Evolutionary conservation across 2,888 invertebrate genomes (phyloP), one percentile per base, ranked within the genome.

Genomic region (Microctonus aethiopoides): DNA sequence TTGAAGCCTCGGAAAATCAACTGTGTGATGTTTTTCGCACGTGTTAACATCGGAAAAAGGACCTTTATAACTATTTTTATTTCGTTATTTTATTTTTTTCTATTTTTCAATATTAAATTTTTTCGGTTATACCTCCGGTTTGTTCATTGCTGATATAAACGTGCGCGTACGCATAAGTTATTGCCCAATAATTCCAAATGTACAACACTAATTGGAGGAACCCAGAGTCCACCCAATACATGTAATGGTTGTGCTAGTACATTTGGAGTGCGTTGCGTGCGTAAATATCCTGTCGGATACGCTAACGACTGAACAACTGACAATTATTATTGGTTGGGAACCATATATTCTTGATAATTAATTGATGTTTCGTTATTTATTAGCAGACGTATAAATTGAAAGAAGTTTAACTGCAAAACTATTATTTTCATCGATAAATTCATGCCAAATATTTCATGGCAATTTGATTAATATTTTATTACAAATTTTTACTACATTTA

Each of bases 271-370:
- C 20, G 32, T 26, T n/a, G 39, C 9, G 11, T 34, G 39, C 11
- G 39, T n/a, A 24, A 39, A 61, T 46, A 41, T 61, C 34, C 39
- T n/a, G n/a, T 41, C 73, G 67, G 61, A 62, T 70, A 72, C 67
- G 71, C 63, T 59, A 71, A 73, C 74, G 73, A 69, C 74, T 74
- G 76, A 79, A 76, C 72, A 76, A 76, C 76, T 79, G 78, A 81
- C 80, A 77, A 81, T 82, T 79, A 77, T 75, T 70, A 75, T 72
- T 63, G 59, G 52, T 64, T 70, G 70, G 68, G 74, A 72, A 70
- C 78, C 76, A 76, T 77, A 77, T 78, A 56, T 54, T 24, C 39
- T 10, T 73, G 75, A 78, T 79, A 79, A 80, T 80, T 80, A 78
- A 82, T 80, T 78, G 72, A 73, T 75, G 4, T 6, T 7, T 4